Percentiles rank a stretch among this genome's conserved stretches.
phyloP scores from a whole-genome alignment of 2,113 vertebrate genomes.

The Chaetops frenatus region DNA sequence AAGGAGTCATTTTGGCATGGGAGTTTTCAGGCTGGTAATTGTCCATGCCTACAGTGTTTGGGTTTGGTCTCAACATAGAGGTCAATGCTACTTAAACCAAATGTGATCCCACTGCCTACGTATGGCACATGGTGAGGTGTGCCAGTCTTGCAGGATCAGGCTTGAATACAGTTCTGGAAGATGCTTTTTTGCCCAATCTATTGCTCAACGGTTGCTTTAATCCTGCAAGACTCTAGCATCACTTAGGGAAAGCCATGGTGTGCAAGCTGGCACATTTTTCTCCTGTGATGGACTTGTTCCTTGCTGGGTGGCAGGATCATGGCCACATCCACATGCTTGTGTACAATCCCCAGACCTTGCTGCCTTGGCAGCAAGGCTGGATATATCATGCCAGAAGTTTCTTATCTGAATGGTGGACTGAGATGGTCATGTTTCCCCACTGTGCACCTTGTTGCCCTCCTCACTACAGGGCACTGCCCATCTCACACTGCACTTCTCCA shows the following conservation, averaged over 20 bases:
- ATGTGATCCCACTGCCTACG: neutral
- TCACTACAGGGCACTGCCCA: accelerated
- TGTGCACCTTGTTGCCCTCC: accelerated
- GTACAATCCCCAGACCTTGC: neutral
- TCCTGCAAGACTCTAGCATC: neutral
- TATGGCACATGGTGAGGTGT: neutral
- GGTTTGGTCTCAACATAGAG: neutral
- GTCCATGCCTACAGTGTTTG: neutral
- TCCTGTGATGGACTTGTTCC: neutral
- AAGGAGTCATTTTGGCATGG: neutral
- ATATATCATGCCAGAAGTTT: neutral
- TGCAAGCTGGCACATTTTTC: neutral
- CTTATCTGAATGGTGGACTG: neutral
- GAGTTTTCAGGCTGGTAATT: neutral
- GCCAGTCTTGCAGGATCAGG: neutral
- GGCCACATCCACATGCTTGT: accelerated
- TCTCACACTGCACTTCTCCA: neutral
- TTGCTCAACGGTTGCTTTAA: accelerated
- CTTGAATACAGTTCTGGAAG: neutral
- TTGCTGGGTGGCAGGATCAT: neutral
- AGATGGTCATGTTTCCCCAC: neutral
- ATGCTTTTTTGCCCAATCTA: neutral
- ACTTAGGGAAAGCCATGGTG: neutral
- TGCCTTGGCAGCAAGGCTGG: neutral
- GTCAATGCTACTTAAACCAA: neutral